Evolutionary conservation across 2,113 vertebrate species (phyloP).

Genomic region (Tenebrosternarchus preto): DNA sequence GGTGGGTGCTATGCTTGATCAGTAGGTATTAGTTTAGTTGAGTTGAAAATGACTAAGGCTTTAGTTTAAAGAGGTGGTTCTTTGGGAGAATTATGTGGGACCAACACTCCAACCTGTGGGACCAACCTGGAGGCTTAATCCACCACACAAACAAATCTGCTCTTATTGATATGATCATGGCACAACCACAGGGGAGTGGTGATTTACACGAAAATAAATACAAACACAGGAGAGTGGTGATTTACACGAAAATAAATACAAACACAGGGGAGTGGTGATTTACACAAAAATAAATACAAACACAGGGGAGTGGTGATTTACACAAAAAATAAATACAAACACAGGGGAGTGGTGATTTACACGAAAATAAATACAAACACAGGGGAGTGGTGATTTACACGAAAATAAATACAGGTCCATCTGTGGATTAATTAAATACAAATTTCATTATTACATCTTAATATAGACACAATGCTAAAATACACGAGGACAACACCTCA

Average conservation of each 20-base stretch:
- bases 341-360: neutral
- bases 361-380: constrained; percentile 8
- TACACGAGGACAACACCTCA: constrained; percentile 26
- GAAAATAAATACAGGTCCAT: constrained; percentile 28
- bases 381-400: constrained; percentile 2
- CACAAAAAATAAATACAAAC: constrained; percentile 2
- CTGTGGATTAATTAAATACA: constrained; percentile 33
- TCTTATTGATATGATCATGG: neutral
- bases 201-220: neutral
- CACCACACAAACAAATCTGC: neutral
- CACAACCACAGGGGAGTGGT: constrained; percentile 3
- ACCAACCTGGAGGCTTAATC: too few species aligned
- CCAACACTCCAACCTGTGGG: too few species aligned
- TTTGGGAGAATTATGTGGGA: constrained; percentile 3
- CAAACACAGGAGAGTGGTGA: constrained; percentile 2
- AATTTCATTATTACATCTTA: neutral
- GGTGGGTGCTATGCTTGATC: neutral
- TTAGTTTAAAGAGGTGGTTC: constrained; percentile 12
- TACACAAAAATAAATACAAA: constrained; percentile 2
- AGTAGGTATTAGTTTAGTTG: neutral
- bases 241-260: neutral
- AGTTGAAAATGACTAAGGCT: neutral
- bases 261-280: constrained; percentile 3
- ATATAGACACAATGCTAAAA: neutral
- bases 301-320: neutral